phyloP scores from a whole-genome alignment of 2,113 vertebrate species.

The Brachionichthys hirsutus region DNA sequence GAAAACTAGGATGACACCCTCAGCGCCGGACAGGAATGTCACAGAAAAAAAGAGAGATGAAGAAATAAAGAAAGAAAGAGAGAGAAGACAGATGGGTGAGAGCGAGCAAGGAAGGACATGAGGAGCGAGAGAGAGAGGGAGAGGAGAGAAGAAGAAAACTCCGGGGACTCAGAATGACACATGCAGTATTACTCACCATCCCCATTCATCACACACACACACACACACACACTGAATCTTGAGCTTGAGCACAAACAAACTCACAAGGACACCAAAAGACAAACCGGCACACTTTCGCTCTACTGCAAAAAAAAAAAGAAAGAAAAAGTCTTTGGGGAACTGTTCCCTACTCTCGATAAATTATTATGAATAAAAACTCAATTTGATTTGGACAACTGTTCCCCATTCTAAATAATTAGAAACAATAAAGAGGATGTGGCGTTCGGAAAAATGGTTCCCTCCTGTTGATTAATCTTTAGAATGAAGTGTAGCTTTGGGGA shows the following conservation, averaged over 20 bases:
- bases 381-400: too few species aligned
- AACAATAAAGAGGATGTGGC: too few species aligned
- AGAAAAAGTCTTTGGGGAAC: too few species aligned
- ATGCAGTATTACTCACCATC: conserved; percentile 66
- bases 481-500: too few species aligned
- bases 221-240: conserved; percentile 28
- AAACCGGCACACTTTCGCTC: conserved; percentile 19
- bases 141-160: conserved; percentile 41
- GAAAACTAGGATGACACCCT: conserved; percentile 71
- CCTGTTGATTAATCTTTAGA: too few species aligned
- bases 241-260: conserved; percentile 30
- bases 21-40: conserved; percentile 48
- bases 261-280: conserved; percentile 55
- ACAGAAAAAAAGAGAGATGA: neutral
- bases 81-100: conserved; percentile 12
- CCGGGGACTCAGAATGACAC: conserved; percentile 59
- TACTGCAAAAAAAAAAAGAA: too few species aligned
- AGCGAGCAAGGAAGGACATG: conserved; percentile 21
- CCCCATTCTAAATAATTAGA: too few species aligned
- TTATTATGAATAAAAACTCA: too few species aligned
- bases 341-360: too few species aligned
- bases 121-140: conserved; percentile 1
- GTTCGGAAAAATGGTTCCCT: too few species aligned
- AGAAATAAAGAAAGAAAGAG: neutral
- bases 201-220: conserved; percentile 52